A percentile compares a stretch with the other conserved stretches of the same genome.
These are phyloP conservation scores for Temnothorax curvispinosus DNA, from an alignment of 1,140 invertebrate species.

Conservation along the genomic window DNA sequence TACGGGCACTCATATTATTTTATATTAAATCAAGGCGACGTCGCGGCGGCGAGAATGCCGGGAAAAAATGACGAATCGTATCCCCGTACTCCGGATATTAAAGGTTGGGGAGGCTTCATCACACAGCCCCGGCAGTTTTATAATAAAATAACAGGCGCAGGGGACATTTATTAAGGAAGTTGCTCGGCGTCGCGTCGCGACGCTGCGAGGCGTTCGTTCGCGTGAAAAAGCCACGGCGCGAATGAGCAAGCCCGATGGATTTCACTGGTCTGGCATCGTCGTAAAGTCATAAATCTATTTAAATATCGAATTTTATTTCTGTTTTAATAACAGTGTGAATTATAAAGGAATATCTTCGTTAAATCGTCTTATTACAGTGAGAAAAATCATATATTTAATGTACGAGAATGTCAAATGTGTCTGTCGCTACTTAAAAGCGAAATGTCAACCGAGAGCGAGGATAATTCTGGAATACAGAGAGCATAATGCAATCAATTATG, in stretches of 20 bases:
- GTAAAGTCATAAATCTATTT: neutral
- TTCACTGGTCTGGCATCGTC: neutral
- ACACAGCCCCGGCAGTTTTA: conserved; percentile 20
- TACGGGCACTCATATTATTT: neutral
- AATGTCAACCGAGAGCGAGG: neutral
- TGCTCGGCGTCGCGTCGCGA: conserved; percentile 27
- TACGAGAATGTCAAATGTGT: neutral
- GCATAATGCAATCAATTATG: conserved; percentile 46
- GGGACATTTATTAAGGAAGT: conserved; percentile 57
- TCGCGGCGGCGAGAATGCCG: neutral
- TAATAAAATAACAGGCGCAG: conserved; percentile 50
- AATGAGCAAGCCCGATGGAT: conserved; percentile 30
- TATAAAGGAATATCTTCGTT: neutral
- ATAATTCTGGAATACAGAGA: conserved; percentile 36
- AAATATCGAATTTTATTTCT: conserved; percentile 6
- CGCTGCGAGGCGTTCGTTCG: conserved; percentile 4
- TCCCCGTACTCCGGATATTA: conserved; percentile 47
- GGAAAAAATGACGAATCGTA: conserved; percentile 49
- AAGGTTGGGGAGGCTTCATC: conserved; percentile 16
- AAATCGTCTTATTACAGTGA: neutral
- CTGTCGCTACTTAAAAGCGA: neutral
- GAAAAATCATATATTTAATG: no score
- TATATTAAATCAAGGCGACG: conserved; percentile 49
- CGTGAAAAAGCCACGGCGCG: neutral
- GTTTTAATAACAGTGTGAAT: neutral